Evolutionary conservation across 2,888 invertebrate species (phyloP).

Genomic region (Psylliodes chrysocephalus): DNA sequence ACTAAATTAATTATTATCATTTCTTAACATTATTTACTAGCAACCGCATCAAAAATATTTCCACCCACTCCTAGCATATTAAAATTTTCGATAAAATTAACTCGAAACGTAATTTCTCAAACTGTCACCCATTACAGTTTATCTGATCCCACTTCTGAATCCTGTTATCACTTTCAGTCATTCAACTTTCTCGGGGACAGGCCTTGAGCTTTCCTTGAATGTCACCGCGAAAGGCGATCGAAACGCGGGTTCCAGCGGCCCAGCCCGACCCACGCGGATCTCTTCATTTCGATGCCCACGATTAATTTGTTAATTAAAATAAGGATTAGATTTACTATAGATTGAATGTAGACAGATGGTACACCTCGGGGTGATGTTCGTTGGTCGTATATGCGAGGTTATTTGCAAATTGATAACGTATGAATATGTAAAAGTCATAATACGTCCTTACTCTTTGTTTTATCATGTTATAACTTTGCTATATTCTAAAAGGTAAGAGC

Average conservation of each 20-base stretch:
- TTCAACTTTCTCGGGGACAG: neutral
- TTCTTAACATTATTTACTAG: too few relatives aligned
- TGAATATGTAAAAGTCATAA: too few relatives aligned
- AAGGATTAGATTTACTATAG: neutral
- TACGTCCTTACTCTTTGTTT: too few relatives aligned
- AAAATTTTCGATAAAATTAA: neutral
- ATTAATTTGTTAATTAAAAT: neutral
- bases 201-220: neutral
- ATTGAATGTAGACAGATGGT: neutral
- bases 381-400: too few relatives aligned
- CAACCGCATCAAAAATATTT: too few relatives aligned
- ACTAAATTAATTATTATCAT: too few relatives aligned
- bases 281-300: neutral
- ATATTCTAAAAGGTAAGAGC: too few relatives aligned
- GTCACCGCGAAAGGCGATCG: neutral
- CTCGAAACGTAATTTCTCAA: neutral
- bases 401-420: too few relatives aligned
- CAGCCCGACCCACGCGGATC: neutral
- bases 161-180: constrained; percentile 1
- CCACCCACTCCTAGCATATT: neutral
- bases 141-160: constrained; percentile 1
- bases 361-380: too few relatives aligned
- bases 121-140: neutral
- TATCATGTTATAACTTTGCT: too few relatives aligned
- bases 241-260: neutral